A percentile compares a stretch with the other conserved stretches of the same genome.
Conservation (phyloP, 2,888 invertebrate genomes). For the Crocallis elinguaria region DNA sequence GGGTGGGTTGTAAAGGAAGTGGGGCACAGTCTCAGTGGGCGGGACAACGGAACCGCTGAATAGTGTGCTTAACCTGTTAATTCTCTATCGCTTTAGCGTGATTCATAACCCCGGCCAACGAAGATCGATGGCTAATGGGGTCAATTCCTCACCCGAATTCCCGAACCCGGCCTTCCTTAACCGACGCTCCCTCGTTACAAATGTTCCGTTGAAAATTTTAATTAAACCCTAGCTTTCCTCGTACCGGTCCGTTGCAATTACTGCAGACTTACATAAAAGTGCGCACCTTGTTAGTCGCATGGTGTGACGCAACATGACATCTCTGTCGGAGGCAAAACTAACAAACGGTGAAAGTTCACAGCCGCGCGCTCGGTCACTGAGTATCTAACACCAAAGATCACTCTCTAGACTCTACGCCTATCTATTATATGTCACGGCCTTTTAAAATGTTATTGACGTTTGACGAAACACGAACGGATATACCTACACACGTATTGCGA, state of each 20-base stretch:
- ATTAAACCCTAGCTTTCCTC: conserved; percentile 5
- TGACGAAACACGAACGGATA: conserved; percentile 28
- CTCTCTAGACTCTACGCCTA: too few relatives aligned
- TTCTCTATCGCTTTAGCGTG: neutral
- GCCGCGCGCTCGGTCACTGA: conserved; percentile 28
- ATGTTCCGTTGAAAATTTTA: conserved; percentile 14
- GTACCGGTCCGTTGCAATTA: conserved; percentile 22
- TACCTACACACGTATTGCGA: conserved; percentile 35
- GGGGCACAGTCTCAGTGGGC: neutral
- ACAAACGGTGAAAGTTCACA: conserved; percentile 79
- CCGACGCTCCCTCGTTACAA: conserved; percentile 12
- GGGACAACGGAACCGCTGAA: conserved; percentile 1
- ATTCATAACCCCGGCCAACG: conserved; percentile 4
- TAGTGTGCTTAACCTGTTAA: conserved; percentile 1
- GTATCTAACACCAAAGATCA: conserved; percentile 4
- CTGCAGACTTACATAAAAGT: conserved; percentile 48
- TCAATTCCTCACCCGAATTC: conserved; percentile 44
- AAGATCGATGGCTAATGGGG: conserved; percentile 43
- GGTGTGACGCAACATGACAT: conserved; percentile 65
- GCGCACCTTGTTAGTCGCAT: conserved; percentile 54
- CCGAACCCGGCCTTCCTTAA: conserved; percentile 9
- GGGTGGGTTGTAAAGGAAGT: conserved; percentile 7
- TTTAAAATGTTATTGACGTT: conserved; percentile 28
- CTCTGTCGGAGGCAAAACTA: conserved; percentile 62
- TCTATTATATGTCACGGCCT: conserved; percentile 34